Conservation (phyloP, 2,113 vertebrate genomes). For the Mormoops blainvillei region DNA sequence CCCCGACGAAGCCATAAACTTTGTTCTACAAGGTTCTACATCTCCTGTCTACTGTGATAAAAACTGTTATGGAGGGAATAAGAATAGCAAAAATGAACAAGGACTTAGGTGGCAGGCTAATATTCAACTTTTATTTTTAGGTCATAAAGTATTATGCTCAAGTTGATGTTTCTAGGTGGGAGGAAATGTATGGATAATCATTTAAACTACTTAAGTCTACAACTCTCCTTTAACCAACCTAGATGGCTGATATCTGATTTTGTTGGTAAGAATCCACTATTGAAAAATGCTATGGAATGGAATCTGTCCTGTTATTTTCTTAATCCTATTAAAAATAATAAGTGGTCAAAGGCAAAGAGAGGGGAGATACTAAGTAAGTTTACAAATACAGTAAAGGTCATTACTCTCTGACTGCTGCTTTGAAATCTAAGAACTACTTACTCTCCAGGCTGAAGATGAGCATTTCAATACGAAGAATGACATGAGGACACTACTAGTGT, state of each 20-base stretch:
- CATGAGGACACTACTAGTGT: neutral
- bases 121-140: neutral
- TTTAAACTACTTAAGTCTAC: neutral
- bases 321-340: neutral
- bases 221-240: neutral
- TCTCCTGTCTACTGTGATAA: neutral
- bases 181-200: neutral
- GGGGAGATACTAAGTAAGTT: neutral
- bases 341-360: neutral
- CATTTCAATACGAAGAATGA: neutral
- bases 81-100: neutral
- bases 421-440: neutral
- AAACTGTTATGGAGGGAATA: neutral
- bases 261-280: neutral
- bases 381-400: neutral
- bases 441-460: neutral
- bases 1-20: neutral
- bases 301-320: neutral
- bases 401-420: neutral
- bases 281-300: neutral
- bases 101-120: neutral
- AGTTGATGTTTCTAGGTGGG: neutral
- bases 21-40: neutral
- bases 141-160: neutral
- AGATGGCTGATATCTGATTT: neutral